phyloP scores from a whole-genome alignment of 2,797 vertebrate genomes.

The Pseudochirops cupreus region DNA sequence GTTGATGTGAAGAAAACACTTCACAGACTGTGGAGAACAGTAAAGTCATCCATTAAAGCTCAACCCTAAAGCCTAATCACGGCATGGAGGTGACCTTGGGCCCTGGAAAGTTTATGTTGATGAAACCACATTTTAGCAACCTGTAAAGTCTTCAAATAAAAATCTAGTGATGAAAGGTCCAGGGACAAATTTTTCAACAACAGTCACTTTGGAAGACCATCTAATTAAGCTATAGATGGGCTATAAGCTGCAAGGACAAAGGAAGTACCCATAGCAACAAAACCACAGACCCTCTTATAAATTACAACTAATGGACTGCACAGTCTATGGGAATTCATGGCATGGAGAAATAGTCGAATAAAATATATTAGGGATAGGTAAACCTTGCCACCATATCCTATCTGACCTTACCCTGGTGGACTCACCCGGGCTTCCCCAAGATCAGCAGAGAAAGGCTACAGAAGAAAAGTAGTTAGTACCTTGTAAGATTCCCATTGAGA shows the following conservation, averaged over 20 bases:
- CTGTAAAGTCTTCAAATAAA: background rate
- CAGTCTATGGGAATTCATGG: background rate
- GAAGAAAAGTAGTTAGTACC: background rate
- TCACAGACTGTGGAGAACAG: too few species aligned
- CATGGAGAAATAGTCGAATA: background rate
- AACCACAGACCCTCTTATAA: background rate
- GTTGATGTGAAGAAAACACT: background rate
- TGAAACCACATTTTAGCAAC: background rate
- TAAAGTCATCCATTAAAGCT: background rate
- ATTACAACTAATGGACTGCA: background rate
- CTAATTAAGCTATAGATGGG: background rate
- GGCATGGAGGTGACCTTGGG: background rate
- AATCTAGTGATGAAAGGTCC: background rate
- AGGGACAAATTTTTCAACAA: background rate
- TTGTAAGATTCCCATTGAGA: background rate
- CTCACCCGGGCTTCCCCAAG: background rate
- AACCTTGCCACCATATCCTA: background rate
- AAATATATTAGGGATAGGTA: background rate
- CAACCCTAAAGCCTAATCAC: background rate
- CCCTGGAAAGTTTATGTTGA: background rate
- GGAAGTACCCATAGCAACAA: background rate
- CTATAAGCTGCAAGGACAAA: background rate
- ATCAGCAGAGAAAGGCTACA: background rate
- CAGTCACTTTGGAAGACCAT: background rate
- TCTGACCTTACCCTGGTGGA: background rate